Base-by-base conservation (phyloP, 2,888 invertebrate species). In the Lasioglossum marginatum region DNA sequence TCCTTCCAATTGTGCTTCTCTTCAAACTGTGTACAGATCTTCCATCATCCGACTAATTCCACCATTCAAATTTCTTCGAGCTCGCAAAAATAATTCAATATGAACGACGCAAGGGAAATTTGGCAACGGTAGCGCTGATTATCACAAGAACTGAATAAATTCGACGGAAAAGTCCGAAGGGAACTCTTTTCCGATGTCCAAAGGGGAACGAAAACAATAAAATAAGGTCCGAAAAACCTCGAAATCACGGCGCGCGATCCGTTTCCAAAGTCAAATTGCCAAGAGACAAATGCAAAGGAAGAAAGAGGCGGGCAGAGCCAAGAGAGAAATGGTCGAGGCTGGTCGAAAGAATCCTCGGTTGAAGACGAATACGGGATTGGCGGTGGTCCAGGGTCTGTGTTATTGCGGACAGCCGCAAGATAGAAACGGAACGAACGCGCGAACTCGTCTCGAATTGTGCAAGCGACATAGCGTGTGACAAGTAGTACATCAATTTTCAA, bases 401-500 rank as follows among this genome's bases (percentile, higher is more conserved):
- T 72, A 71, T 72, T 71, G 78, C 60, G 48, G 63, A 68, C 63
- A 71, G 43, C 43, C 27, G 43, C 71, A 19, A 71, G 43, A 71
- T 71, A 45, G 40, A 31, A 75, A 16, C 57, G 57, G n/a, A 75
- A 57, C 23, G 43, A 52, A 52, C 77, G 71, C 43, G 71, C 90
- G 87, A 89, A 89, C 82, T 86, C 77, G 90, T 90, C 87, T 91
- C 88, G 89, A 92, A 91, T 92, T 89, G 89, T 88, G 60, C 37
- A 63, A n/a, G 4, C 27, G 52, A 19, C 23, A 52, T 52, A 52
- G 23, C 3, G 23, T 8, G 19, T 10, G 52, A 52, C 52, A 10
- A 23, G 8, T 52, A 10, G 52, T 23, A 52, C 52, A 23, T 23
- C 23, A 23, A 3, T 52, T 23, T 23, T 8, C 3, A 8, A 23